A percentile compares a stretch with the other conserved stretches of the same genome.
These are phyloP conservation scores for Mormyrus hasselquistii DNA, from an alignment of 2,797 vertebrate species.

Conservation along the genomic window DNA sequence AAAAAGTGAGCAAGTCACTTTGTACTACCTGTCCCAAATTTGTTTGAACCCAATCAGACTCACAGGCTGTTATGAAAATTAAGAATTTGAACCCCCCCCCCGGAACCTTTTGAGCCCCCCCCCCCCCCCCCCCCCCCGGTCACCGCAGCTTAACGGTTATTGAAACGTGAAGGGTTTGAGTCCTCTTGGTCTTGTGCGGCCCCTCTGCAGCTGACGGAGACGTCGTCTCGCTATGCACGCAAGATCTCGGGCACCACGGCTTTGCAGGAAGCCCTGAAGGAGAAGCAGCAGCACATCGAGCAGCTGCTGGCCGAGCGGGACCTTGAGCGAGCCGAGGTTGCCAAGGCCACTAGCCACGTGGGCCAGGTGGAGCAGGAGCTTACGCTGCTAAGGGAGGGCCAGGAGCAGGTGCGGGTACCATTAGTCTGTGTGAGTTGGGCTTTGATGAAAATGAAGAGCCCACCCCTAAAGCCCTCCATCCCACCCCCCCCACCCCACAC, in stretches of 20 bases:
- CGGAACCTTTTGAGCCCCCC: not conserved
- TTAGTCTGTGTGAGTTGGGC: not conserved
- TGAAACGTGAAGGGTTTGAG: not conserved
- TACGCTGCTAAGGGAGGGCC: conserved; percentile 78
- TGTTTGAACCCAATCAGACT: not conserved
- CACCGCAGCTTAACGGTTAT: not conserved
- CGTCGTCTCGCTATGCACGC: conserved; percentile 87
- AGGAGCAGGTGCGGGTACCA: conserved; percentile 77
- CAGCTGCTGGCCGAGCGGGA: conserved; percentile 94
- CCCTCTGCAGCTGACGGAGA: conserved; percentile 84
- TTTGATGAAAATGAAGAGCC: not conserved
- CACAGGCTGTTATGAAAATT: not conserved
- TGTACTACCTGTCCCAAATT: not conserved
- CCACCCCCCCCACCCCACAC: no score
- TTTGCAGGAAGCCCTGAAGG: conserved; percentile 93
- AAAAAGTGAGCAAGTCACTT: not conserved
- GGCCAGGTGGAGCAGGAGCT: conserved; percentile 92
- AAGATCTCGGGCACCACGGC: conserved; percentile 98
- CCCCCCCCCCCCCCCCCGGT: not conserved
- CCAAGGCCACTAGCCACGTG: conserved; percentile 89
- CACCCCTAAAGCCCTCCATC: not conserved
- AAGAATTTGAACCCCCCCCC: not conserved
- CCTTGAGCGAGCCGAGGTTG: conserved; percentile 91
- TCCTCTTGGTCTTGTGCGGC: conserved; percentile 29
- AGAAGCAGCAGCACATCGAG: conserved; percentile 98